Base-by-base conservation (phyloP, 2,113 vertebrate species). In the Rhineura floridana region DNA sequence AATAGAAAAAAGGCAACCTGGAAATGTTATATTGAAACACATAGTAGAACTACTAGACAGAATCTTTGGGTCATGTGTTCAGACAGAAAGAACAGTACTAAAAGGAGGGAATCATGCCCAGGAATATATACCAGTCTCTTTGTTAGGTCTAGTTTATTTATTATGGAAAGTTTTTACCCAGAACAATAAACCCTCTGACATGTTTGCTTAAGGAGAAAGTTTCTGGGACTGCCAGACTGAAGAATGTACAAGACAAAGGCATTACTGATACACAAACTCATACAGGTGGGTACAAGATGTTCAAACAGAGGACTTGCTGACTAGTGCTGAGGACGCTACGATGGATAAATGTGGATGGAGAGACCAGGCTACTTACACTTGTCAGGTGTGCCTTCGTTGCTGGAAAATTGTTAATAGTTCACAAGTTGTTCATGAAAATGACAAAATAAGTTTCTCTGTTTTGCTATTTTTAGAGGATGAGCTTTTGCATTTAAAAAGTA, bases 121-220 rank as follows among this genome's bases (percentile, higher is more conserved):
- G 88, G 90, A 91, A 87, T 90, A 42, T 90, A 94, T 91, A 72
- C 36, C 80, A 0, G 65, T 85, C 91, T 89, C 88, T 91, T 94
- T 81, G 1, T 1, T 86, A 88, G 86, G 81, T 90, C 0, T 80
- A 92, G 89, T 87, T 70, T 91, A 69, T 91, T 52, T 90, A 92
- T 91, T 92, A 85, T 77, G 92, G 87, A 92, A 93, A 91, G 69
- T 94, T 94, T 91, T 91, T 89, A 88, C 92, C 62, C 91, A 80
- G 39, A 59, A 59, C 30, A 95, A 88, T 91, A 96, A 94, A 93
- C 91, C 77, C 81, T 88, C 33, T 81, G 76, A 33, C 3, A 36
- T 28, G 65, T 77, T 84, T 55, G 81, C 52, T 88, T 79, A 88
- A 88, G 81, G 59, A 44, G 63, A 70, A 65, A 72, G 36, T 69